phyloP scores from a whole-genome alignment of 2,888 invertebrate species.

The Drosophila meridiana region DNA sequence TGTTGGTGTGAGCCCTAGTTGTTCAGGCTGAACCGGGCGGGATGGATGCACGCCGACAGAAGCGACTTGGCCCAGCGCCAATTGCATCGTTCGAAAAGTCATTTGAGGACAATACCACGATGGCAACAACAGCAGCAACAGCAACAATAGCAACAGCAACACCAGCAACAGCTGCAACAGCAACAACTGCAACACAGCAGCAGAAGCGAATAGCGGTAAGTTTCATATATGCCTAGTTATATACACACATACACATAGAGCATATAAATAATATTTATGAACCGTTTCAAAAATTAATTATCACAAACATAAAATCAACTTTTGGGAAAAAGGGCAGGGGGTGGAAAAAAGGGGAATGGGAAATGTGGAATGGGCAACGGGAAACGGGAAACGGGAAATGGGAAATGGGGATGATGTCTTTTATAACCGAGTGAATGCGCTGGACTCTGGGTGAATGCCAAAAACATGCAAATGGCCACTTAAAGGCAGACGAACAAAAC shows the following conservation, averaged over 20 bases:
- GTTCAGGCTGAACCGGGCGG: conserved; percentile 38
- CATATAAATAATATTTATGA: conserved; percentile 36
- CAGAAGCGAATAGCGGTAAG: conserved; percentile 53
- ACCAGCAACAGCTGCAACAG: conserved; percentile 12
- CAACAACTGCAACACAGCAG: conserved; percentile 32
- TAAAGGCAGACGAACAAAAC: conserved; percentile 59
- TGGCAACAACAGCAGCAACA: conserved; percentile 42
- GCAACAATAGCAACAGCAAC: conserved; percentile 22
- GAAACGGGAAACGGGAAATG: no score
- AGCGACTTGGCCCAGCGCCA: conserved; percentile 96
- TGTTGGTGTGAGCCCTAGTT: conserved; percentile 38
- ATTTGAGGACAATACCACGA: conserved; percentile 83
- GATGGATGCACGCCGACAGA: conserved; percentile 86
- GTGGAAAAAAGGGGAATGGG: not conserved
- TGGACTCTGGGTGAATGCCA: conserved; percentile 42
- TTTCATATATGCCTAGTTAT: conserved; percentile 13
- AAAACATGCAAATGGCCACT: conserved; percentile 73
- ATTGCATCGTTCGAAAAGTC: conserved; percentile 94
- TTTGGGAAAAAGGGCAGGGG: not conserved
- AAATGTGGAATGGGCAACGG: not conserved
- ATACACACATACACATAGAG: not conserved
- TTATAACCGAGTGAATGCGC: conserved; percentile 17
- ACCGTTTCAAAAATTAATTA: conserved; percentile 59
- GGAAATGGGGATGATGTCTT: not conserved
- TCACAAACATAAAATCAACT: conserved; percentile 46